These are phyloP conservation scores for Cecropterus lyciades DNA, from an alignment of 1,140 invertebrate species.

Conservation along the genomic window DNA sequence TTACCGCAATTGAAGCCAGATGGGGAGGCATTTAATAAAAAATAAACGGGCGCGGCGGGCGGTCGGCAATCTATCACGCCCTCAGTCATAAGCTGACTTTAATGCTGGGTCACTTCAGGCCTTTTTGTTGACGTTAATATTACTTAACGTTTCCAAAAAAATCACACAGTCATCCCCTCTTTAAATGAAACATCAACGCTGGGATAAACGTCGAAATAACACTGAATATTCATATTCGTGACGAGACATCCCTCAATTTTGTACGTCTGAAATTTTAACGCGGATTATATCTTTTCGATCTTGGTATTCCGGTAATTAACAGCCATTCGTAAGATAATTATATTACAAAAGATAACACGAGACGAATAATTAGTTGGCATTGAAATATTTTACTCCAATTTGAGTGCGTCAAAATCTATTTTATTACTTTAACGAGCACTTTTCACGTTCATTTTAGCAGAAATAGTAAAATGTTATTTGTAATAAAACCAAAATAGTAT, in stretches of 20 bases:
- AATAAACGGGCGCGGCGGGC: constrained; percentile 63
- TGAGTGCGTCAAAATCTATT: not conserved
- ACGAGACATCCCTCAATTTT: constrained; percentile 39
- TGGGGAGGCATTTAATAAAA: constrained; percentile 75
- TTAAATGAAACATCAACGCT: constrained; percentile 65
- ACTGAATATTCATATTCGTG: constrained; percentile 52
- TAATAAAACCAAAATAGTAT: too few relatives aligned
- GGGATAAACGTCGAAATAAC: constrained; percentile 49
- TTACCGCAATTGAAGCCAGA: constrained; percentile 74
- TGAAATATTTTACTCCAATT: not conserved
- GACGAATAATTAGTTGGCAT: not conserved
- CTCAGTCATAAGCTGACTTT: constrained; percentile 80
- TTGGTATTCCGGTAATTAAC: constrained; percentile 25
- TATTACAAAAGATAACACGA: constrained; percentile 1
- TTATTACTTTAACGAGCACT: too few relatives aligned
- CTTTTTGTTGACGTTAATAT: constrained; percentile 80
- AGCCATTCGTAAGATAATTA: constrained; percentile 19
- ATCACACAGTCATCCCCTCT: constrained; percentile 63
- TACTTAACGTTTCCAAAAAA: constrained; percentile 70
- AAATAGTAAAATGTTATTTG: not conserved
- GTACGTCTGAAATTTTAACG: constrained; percentile 31
- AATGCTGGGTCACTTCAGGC: constrained; percentile 79
- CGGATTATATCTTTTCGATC: constrained; percentile 38
- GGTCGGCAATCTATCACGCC: constrained; percentile 75
- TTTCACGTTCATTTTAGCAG: not conserved